Evolutionary conservation across 2,888 invertebrate genomes (phyloP), one percentile per base, ranked within the genome.

Genomic region (Acleris holmiana): DNA sequence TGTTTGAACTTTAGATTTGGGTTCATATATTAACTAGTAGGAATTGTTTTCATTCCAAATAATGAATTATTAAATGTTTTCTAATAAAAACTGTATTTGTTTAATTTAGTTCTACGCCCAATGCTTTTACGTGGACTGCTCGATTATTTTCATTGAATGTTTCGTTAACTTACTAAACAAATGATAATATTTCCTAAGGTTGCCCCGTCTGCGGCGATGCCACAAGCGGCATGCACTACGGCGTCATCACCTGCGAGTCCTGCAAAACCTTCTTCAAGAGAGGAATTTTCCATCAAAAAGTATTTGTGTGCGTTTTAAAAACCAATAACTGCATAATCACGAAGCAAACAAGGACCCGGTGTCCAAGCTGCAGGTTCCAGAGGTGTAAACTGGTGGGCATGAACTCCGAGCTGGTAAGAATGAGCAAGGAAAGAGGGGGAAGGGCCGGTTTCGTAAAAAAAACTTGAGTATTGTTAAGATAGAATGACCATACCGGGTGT

Each of bases 241-340:
- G 85, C 0, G 62, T 78, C 7, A 55, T 58, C 47, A 79, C 81
- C 0, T 85, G 85, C 41, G 85, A 84, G 23, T 83, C 85, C 2
- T 85, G 85, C 74, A 84, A 82, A 54, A 74, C 76, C 0, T 85
- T 85, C 71, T 85, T 85, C 72, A 82, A 80, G 62, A 68, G 85
- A 46, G 63, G 76, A 15, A 68, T 82, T n/a, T 54, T 60, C 4
- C 64, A 61, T 1, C 55, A 71, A 0, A 76, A 73, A 41, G 55
- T 61, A 1, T 80, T 70, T 47, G 40, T 15, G 15, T 80, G 80
- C 50, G 2, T 6, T 10, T 41, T 7, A 0, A 15, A 4, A 1
- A 25, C 19, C 3, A 68, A 66, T 0, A 19, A 29, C 15, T 83
- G 82, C 40, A 0, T 0, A 0, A 7, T 83, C 1, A 69, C 55